Base-by-base conservation (phyloP, 2,888 invertebrate genomes). In the Chaetogeoica ovagalla region DNA sequence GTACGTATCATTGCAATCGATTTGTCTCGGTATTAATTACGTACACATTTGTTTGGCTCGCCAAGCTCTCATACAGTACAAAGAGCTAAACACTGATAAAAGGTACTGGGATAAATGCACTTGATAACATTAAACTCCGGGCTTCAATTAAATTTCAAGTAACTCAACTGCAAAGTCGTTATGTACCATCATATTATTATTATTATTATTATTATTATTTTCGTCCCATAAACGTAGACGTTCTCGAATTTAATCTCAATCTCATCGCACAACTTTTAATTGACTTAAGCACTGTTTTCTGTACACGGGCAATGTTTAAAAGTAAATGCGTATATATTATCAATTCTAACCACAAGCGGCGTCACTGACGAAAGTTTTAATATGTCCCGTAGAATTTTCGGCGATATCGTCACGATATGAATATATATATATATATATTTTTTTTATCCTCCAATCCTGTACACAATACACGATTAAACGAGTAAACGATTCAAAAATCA, bases 231-330 rank as follows among this genome's bases (percentile, higher is more conserved):
- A 65, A 57, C 13, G 21, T 57, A 65, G 39, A 57, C 55, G n/a
- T 74, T 55, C 21, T 13, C 23, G 19, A 74, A 65, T 74, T 8
- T 65, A 74, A 74, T 74, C 63, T 74, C 65, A 74, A 74, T 74
- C 74, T 65, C 55, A 23, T 66, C 57, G 55, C 74, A 65, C 65
- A 74, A 74, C 65, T 74, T 74, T 74, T 74, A 74, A 66, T 74
- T 74, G 65, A 65, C 74, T 74, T 65, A 65, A 74, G 65, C 23
- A 19, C 23, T 2, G 62, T 74, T 37, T 62, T 57, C 65, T 39
- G 55, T 39, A 39, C 39, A 48, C 21, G 2, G 23, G n/a, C n/a
- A n/a, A 39, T 37, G n/a, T 65, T 65, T 74, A 57, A 7, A 19
- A 74, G 74, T 74, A 74, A 65, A 52, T 73, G 37, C 48, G 52